Evolutionary conservation across 2,888 invertebrate species (phyloP).

Genomic region (Nemurella pictetii): DNA sequence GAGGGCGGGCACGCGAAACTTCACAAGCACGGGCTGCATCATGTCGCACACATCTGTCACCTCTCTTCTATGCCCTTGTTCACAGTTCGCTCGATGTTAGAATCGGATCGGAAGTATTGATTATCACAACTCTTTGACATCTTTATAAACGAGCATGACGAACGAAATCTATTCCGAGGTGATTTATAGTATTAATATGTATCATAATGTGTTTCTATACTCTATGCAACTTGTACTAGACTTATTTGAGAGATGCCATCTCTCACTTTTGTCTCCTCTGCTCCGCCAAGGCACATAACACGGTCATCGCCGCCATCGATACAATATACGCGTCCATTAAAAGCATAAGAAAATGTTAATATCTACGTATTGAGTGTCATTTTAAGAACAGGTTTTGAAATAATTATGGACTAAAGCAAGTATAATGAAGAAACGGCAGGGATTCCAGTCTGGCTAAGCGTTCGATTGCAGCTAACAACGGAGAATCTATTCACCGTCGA

Average conservation of each 20-base stretch:
- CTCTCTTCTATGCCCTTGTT: too few species aligned
- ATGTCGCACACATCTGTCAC: slow-evolving; percentile 11
- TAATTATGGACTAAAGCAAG: slow-evolving; percentile 2
- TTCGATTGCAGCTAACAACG: neutral
- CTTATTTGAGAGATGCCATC: neutral
- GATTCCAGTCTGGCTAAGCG: neutral
- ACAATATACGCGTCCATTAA: neutral
- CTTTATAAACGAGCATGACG: neutral
- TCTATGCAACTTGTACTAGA: too few species aligned
- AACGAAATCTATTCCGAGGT: neutral
- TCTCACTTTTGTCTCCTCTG: neutral
- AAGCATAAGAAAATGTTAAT: neutral
- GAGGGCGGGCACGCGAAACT: neutral
- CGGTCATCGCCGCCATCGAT: neutral
- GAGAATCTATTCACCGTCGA: neutral
- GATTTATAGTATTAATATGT: too few species aligned
- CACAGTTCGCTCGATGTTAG: neutral
- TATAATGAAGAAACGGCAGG: neutral
- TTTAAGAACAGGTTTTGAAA: slow-evolving; percentile 17
- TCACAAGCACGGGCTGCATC: neutral
- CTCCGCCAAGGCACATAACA: neutral
- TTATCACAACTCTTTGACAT: neutral
- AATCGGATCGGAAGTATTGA: neutral
- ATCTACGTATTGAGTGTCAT: neutral
- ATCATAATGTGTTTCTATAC: neutral